Percentiles rank a stretch among this genome's conserved stretches.
phyloP scores from a whole-genome alignment of 2,797 vertebrate genomes.

The Gymnothorax reevesii region DNA sequence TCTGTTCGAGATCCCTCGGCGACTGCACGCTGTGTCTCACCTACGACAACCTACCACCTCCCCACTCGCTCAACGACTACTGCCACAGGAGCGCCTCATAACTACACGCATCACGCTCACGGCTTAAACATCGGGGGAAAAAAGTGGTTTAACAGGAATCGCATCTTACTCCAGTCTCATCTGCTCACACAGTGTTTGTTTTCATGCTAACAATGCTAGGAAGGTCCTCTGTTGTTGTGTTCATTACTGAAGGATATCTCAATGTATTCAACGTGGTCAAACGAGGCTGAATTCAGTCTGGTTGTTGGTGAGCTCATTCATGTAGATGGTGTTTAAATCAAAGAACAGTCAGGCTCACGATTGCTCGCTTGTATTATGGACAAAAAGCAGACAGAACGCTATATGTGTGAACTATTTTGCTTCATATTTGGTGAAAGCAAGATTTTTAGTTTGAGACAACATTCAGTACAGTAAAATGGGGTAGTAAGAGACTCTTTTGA shows the following conservation, averaged over 20 bases:
- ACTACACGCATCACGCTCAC: conserved; percentile 25
- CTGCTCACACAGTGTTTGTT: not conserved
- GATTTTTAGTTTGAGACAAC: no score
- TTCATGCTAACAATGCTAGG: not conserved
- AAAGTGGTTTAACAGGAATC: conserved; percentile 33
- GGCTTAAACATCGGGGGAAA: conserved; percentile 29
- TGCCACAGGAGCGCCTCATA: conserved; percentile 43
- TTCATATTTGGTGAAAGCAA: no score
- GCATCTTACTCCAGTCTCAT: not conserved
- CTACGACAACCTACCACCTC: conserved; percentile 48
- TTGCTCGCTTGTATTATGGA: no score
- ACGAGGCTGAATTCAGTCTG: not conserved
- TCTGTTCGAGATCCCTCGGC: conserved; percentile 52
- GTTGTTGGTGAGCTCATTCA: not conserved
- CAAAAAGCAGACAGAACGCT: no score
- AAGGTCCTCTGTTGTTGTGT: not conserved
- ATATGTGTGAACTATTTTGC: no score
- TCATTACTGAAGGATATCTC: not conserved
- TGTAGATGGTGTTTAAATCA: not conserved
- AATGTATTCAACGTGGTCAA: not conserved
- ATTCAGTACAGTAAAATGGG: no score
- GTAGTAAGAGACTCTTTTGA: no score
- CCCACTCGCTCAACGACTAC: conserved; percentile 43
- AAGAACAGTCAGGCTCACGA: not conserved
- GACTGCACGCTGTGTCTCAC: conserved; percentile 52